Percentiles rank a stretch among this genome's conserved stretches.
These are phyloP conservation scores for Beaufortia kweichowensis DNA, from an alignment of 2,113 vertebrate genomes.

Conservation along the genomic window DNA sequence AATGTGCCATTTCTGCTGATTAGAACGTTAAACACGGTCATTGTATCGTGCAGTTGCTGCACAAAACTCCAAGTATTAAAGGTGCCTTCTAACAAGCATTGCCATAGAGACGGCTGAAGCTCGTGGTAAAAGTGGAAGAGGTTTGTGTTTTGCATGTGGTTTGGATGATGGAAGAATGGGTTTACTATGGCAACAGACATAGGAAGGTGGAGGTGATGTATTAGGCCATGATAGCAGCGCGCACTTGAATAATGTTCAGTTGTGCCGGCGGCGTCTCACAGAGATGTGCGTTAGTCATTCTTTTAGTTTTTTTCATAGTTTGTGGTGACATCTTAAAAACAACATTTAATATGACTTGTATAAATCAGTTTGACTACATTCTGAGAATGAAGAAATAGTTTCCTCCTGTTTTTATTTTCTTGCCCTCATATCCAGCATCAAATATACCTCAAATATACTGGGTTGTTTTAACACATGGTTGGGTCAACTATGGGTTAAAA, in stretches of 20 bases:
- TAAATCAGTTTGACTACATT: no score
- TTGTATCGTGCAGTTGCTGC: constrained; percentile 44
- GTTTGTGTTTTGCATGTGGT: constrained; percentile 39
- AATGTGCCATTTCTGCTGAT: constrained; percentile 38
- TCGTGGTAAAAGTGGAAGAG: constrained; percentile 23
- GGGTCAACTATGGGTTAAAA: no score
- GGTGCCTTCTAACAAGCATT: constrained; percentile 38
- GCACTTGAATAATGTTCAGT: neutral
- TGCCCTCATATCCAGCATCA: no score
- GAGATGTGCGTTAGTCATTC: neutral
- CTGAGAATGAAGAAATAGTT: no score
- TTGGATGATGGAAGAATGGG: constrained; percentile 39
- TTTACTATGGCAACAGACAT: constrained; percentile 54
- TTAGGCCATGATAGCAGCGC: neutral
- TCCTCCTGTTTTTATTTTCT: no score
- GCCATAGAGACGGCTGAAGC: constrained; percentile 46
- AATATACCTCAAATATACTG: no score
- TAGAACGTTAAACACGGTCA: constrained; percentile 44
- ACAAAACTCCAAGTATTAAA: constrained; percentile 50
- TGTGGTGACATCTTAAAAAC: no score
- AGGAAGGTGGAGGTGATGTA: constrained; percentile 41
- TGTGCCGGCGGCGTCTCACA: neutral
- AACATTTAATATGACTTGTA: no score
- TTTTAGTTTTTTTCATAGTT: neutral
- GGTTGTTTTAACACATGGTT: no score